These are phyloP conservation scores for Leptinotarsa rubiginosa DNA, from an alignment of 2,888 invertebrate genomes.

Conservation along the genomic window DNA sequence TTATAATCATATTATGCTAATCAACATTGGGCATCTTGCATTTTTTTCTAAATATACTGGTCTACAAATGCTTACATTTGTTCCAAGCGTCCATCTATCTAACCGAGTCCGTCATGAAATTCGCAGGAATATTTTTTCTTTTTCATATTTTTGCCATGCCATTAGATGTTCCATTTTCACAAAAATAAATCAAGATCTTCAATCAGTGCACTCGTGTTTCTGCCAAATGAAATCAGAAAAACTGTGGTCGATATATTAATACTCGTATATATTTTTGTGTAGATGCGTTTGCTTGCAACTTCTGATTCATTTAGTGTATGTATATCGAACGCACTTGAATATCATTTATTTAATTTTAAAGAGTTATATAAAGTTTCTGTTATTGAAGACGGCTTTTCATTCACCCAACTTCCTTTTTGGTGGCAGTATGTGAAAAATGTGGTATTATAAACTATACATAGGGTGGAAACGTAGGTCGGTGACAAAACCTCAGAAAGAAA, in stretches of 20 bases:
- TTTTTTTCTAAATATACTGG: constrained; percentile 50
- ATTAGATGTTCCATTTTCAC: constrained; percentile 57
- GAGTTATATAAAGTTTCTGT: constrained; percentile 61
- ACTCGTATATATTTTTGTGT: constrained; percentile 64
- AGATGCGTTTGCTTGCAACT: constrained; percentile 66
- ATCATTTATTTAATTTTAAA: constrained; percentile 59
- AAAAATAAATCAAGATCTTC: constrained; percentile 54
- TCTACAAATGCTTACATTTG: constrained; percentile 62
- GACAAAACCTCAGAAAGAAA: no score
- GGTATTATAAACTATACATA: no score
- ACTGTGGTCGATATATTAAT: constrained; percentile 55
- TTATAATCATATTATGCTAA: constrained; percentile 32
- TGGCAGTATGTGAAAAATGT: no score
- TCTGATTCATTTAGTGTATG: constrained; percentile 65
- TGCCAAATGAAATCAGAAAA: constrained; percentile 54
- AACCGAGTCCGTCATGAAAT: constrained; percentile 59
- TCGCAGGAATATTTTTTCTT: constrained; percentile 53
- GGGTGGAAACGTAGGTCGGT: no score
- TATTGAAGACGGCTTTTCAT: constrained; percentile 45
- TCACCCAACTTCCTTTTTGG: not conserved
- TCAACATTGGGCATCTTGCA: constrained; percentile 6
- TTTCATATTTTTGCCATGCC: constrained; percentile 39
- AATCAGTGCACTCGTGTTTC: constrained; percentile 60
- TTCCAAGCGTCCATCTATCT: constrained; percentile 65
- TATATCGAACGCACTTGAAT: constrained; percentile 65